Conservation (phyloP, 37 sponge, comb jelly and placozoan species). For the Spongilla lacustris region DNA sequence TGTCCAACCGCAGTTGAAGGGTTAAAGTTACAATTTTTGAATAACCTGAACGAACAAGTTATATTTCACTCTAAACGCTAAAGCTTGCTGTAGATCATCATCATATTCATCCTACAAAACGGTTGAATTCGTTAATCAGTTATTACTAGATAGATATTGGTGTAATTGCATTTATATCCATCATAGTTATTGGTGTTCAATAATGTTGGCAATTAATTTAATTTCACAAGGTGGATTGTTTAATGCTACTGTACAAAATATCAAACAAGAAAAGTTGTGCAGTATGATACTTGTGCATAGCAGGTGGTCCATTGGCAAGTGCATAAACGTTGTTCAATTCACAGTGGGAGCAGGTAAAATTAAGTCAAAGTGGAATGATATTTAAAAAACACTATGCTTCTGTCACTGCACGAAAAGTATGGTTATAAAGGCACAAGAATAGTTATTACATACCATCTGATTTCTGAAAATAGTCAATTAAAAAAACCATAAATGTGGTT, state of each 20-base stretch:
- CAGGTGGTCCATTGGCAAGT: neutral
- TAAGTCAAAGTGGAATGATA: neutral
- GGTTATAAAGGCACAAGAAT: no score
- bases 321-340: neutral
- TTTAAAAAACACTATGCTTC: neutral
- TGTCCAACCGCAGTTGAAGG: slow-evolving; percentile 1
- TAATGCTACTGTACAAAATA: neutral
- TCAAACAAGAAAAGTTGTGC: neutral
- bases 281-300: neutral
- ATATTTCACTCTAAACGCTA: neutral
- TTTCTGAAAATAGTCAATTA: no score
- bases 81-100: neutral
- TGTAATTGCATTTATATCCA: neutral
- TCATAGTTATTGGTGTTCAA: neutral
- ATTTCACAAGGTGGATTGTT: neutral
- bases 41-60: neutral
- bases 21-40: neutral
- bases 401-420: neutral
- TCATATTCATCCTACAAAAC: neutral
- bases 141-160: neutral
- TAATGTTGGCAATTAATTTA: neutral
- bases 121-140: neutral
- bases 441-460: no score
- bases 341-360: neutral
- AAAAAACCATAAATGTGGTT: no score